Percentiles rank a stretch among this genome's conserved stretches.
These are phyloP conservation scores for Porphyrio hochstetteri DNA, from an alignment of 2,113 vertebrate species.

Conservation along the genomic window DNA sequence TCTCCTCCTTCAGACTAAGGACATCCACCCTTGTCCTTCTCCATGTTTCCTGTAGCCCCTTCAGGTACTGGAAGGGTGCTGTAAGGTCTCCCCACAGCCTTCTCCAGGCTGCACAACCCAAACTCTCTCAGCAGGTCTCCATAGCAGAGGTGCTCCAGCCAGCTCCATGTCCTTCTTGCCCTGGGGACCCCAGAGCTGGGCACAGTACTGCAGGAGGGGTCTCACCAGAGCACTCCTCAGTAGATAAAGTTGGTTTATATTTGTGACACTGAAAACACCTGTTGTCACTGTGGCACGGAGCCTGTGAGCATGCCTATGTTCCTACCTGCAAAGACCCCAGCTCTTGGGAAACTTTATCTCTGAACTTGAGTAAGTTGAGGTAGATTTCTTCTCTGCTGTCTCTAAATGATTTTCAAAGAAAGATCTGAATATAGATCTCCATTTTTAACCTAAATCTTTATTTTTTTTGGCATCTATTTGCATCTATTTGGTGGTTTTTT, in stretches of 20 bases:
- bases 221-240: too few relatives aligned
- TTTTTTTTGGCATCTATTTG: not conserved
- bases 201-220: too few relatives aligned
- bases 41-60: too few relatives aligned
- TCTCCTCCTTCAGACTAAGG: too few relatives aligned
- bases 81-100: too few relatives aligned
- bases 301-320: not conserved
- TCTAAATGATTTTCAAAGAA: not conserved
- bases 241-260: rapidly evolving
- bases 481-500: not conserved
- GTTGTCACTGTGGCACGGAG: rapidly evolving
- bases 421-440: not conserved
- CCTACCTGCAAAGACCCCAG: not conserved
- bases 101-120: too few relatives aligned
- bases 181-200: too few relatives aligned
- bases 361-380: not conserved
- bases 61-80: too few relatives aligned
- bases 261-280: not conserved
- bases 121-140: too few relatives aligned
- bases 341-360: not conserved
- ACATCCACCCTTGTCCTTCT: too few relatives aligned
- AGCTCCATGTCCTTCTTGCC: too few relatives aligned
- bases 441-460: not conserved
- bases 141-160: too few relatives aligned
- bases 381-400: not conserved